Evolutionary conservation across 2,113 vertebrate species (phyloP), one percentile per base, ranked within the genome.

Genomic region (Vulpes vulpes): DNA sequence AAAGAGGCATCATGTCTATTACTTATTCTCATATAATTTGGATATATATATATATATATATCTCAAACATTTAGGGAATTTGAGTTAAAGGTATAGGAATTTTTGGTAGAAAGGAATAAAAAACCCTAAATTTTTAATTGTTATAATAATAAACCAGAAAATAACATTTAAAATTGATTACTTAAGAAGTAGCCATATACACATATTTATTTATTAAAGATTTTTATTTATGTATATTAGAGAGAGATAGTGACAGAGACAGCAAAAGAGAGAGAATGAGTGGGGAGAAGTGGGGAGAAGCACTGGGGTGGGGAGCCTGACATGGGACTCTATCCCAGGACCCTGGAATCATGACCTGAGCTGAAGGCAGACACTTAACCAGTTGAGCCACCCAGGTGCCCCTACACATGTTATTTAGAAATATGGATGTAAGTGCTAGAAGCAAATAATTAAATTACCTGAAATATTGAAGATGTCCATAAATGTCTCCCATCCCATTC

Each of bases 391-490:
- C 43, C 43, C 43, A 43, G 43, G 43, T 43, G 43, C 43, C 43
- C 43, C 43, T 62, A 65, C 4, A 60, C 62, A 92, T 80, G 17
- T 78, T 60, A 78, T 94, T 83, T 92, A 96, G 27, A 81, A 93
- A 78, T 51, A 64, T 43, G 43, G 32, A 83, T 14, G 7, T 51
- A 95, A 96, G 57, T 62, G 25, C 43, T 78, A 49, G 35, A 81
- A 89, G 38, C 85, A 89, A 85, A 94, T 32, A 53, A 86, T 69
- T 43, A 43, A 57, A 23, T 51, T 85, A 71, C 20, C 35, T 92
- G 57, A 89, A 85, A 78, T 92, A 78, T 64, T 93, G 32, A 95
- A 95, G 82, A 83, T 89, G 20, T n/a, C 4, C 19, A 17, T 78
- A 87, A 32, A 11, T 53, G 87, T 51, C 92, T 74, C 64, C 53